phyloP scores from a whole-genome alignment of 2,888 invertebrate species.

The Sericinus montela region DNA sequence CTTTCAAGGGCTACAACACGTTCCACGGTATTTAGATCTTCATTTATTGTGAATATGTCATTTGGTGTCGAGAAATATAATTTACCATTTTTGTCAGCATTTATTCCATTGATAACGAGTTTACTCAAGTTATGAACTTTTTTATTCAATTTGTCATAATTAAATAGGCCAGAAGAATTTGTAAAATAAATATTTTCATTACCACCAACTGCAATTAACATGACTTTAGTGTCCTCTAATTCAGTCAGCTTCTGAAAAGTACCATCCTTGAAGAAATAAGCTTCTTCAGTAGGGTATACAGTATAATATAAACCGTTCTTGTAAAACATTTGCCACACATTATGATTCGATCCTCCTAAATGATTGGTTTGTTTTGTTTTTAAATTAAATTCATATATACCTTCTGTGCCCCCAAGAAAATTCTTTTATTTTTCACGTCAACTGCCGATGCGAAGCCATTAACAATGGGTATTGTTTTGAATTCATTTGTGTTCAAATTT shows the following conservation, averaged over 20 bases:
- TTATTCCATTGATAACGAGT: conserved; percentile 29
- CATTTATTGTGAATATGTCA: conserved; percentile 29
- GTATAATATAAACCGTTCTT: conserved; percentile 54
- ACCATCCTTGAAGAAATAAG: conserved; percentile 25
- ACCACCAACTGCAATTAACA: conserved; percentile 29
- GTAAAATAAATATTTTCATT: conserved; percentile 30
- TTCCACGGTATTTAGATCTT: conserved; percentile 19
- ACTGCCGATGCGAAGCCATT: conserved; percentile 54
- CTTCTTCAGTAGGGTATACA: conserved; percentile 33
- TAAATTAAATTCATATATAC: conserved; percentile 48
- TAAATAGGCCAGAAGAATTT: conserved; percentile 32
- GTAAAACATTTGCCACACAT: conserved; percentile 61
- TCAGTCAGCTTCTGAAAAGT: conserved; percentile 22
- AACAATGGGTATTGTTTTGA: conserved; percentile 33
- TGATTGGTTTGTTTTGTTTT: conserved; percentile 35
- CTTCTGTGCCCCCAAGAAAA: conserved; percentile 55
- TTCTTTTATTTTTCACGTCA: conserved; percentile 35
- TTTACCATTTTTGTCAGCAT: conserved; percentile 30
- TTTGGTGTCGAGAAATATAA: conserved; percentile 33
- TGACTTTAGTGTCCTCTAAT: conserved; percentile 24
- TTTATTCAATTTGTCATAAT: conserved; percentile 20
- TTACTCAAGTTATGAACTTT: conserved; percentile 24
- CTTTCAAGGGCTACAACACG: conserved; percentile 19
- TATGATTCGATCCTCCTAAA: conserved; percentile 32
- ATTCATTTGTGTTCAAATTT: conserved; percentile 44